Conservation (phyloP, 2,113 vertebrate species). For the Cinclus cinclus region DNA sequence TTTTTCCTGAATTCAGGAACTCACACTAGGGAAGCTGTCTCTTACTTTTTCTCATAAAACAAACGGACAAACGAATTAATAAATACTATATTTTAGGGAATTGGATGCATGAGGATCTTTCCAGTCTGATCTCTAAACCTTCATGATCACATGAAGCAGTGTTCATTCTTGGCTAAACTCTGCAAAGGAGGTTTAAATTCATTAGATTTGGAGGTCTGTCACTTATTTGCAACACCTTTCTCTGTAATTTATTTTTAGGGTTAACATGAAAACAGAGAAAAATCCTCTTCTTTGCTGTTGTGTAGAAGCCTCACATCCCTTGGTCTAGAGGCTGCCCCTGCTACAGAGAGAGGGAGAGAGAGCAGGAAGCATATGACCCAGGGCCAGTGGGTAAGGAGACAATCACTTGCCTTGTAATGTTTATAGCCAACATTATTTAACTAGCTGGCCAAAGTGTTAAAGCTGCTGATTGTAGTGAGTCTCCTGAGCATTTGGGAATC, state of each 20-base stretch:
- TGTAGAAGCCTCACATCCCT: not conserved
- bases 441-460: not conserved
- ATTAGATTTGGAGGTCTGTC: not conserved
- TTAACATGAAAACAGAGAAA: not conserved
- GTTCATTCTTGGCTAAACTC: not conserved
- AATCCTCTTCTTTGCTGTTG: not conserved
- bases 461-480: not conserved
- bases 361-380: not conserved
- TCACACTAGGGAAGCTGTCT: not conserved
- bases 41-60: not conserved
- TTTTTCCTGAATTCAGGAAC: not conserved
- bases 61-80: not conserved
- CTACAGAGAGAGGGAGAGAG: accelerated
- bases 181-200: not conserved
- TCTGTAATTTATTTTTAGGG: not conserved
- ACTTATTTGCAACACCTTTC: not conserved
- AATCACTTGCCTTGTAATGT: not conserved
- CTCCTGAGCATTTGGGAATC: conserved; percentile 19
- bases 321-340: not conserved
- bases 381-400: not conserved
- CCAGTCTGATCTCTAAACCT: not conserved
- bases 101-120: not conserved
- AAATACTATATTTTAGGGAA: not conserved
- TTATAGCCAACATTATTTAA: not conserved
- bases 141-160: not conserved